Conservation (phyloP, 2,888 invertebrate genomes). For the Agonum fuliginosum region DNA sequence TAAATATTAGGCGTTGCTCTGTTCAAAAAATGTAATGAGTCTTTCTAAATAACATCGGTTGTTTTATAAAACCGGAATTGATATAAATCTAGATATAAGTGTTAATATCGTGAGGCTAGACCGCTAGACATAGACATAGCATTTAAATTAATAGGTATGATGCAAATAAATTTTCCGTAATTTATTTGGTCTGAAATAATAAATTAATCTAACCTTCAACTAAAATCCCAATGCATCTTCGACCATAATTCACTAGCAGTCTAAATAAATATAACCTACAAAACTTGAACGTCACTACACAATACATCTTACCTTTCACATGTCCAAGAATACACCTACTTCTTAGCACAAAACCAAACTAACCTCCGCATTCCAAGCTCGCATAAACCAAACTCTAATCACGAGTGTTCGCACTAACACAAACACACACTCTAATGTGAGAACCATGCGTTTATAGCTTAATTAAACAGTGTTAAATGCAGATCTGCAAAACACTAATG, state of each 20-base stretch:
- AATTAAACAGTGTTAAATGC: constrained; percentile 47
- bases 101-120: too few relatives aligned
- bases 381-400: neutral
- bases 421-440: constrained; percentile 33
- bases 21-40: too few relatives aligned
- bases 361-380: constrained; percentile 6
- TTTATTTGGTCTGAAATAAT: too few relatives aligned
- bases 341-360: too few relatives aligned
- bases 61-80: too few relatives aligned
- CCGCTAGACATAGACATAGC: too few relatives aligned
- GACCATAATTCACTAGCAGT: neutral
- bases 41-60: too few relatives aligned
- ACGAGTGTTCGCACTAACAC: neutral
- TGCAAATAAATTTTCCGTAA: too few relatives aligned
- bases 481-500: constrained; percentile 49
- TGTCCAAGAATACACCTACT: neutral
- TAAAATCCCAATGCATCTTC: neutral
- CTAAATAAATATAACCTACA: neutral
- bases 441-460: constrained; percentile 48
- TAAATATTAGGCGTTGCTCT: too few relatives aligned
- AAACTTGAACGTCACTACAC: neutral
- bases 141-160: too few relatives aligned
- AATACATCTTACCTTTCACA: constrained; percentile 3
- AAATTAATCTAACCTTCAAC: too few relatives aligned
- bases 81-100: too few relatives aligned